phyloP scores from a whole-genome alignment of 2,797 vertebrate genomes.

The Silurus lanzhouensis region DNA sequence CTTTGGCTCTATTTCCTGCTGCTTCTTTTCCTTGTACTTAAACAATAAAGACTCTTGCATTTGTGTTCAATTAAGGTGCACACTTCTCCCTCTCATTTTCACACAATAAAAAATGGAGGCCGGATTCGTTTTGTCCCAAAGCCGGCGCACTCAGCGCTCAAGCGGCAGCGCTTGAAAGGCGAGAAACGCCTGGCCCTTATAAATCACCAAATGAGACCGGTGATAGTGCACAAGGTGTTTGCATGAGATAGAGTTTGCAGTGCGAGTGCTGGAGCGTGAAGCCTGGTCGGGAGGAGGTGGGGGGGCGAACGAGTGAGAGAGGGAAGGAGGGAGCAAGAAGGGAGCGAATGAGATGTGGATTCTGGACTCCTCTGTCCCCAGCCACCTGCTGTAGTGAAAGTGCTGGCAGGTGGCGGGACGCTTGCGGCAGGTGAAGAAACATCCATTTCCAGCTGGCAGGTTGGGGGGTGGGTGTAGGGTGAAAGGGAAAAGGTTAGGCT shows the following conservation, averaged over 20 bases:
- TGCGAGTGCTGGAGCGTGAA: slow-evolving; percentile 67
- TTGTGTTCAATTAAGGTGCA: slow-evolving; percentile 45
- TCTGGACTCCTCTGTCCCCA: slow-evolving; percentile 65
- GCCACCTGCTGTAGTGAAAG: slow-evolving; percentile 60
- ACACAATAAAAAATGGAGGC: slow-evolving; percentile 46
- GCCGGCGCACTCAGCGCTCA: slow-evolving; percentile 40
- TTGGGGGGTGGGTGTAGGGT: not conserved
- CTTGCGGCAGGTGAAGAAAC: slow-evolving; percentile 64
- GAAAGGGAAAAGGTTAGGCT: not conserved
- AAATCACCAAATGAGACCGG: slow-evolving; percentile 67
- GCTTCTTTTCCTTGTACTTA: not conserved
- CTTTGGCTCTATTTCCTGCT: slow-evolving; percentile 31
- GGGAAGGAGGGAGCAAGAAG: slow-evolving; percentile 34
- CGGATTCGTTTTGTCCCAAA: slow-evolving; percentile 46
- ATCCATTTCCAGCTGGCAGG: slow-evolving; percentile 59
- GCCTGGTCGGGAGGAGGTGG: slow-evolving; percentile 53
- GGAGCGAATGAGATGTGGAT: slow-evolving; percentile 53
- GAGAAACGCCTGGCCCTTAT: slow-evolving; percentile 54
- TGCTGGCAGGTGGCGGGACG: slow-evolving; percentile 61
- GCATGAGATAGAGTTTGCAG: slow-evolving; percentile 69
- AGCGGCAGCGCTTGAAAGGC: slow-evolving; percentile 52
- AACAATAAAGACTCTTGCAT: slow-evolving; percentile 39
- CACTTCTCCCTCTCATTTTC: slow-evolving; percentile 46
- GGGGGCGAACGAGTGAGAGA: slow-evolving; percentile 9
- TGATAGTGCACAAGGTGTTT: slow-evolving; percentile 71